phyloP scores from a whole-genome alignment of 2,888 invertebrate species.

The Cryptops parisi region DNA sequence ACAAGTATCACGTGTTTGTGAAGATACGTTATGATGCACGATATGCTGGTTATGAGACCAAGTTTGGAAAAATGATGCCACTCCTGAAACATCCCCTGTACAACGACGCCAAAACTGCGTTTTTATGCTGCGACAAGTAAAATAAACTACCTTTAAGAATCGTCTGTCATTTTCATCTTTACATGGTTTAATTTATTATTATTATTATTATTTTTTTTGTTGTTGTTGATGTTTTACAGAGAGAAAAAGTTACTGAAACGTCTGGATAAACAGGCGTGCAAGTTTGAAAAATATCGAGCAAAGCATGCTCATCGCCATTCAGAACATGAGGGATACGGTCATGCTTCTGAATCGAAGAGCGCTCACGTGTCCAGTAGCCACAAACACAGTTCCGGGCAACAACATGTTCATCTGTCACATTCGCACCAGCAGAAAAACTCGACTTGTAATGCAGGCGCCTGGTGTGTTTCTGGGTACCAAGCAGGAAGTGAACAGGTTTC shows the following conservation, averaged over 20 bases:
- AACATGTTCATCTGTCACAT: too few relatives aligned
- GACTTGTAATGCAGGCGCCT: too few relatives aligned
- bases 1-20: slow-evolving; percentile 28
- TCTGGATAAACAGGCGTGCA: slow-evolving; percentile 8
- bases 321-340: too few relatives aligned
- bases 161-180: too few relatives aligned
- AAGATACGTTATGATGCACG: slow-evolving; percentile 24
- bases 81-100: slow-evolving; percentile 9
- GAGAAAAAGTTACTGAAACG: slow-evolving; percentile 9
- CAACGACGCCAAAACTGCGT: not conserved
- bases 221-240: not conserved
- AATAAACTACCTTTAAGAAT: too few relatives aligned
- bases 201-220: not conserved
- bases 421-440: too few relatives aligned
- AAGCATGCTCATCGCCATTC: slow-evolving; percentile 1
- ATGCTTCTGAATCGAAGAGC: too few relatives aligned
- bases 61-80: slow-evolving; percentile 6
- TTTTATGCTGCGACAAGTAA: not conserved
- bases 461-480: too few relatives aligned
- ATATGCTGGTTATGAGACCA: not conserved
- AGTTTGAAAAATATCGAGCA: slow-evolving; percentile 7
- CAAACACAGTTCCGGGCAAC: too few relatives aligned
- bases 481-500: too few relatives aligned
- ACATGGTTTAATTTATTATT: too few relatives aligned
- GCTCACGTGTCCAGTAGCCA: too few relatives aligned